A percentile compares a stretch with the other conserved stretches of the same genome.
Conservation (phyloP, 2,888 invertebrate species). For the Troides helena region DNA sequence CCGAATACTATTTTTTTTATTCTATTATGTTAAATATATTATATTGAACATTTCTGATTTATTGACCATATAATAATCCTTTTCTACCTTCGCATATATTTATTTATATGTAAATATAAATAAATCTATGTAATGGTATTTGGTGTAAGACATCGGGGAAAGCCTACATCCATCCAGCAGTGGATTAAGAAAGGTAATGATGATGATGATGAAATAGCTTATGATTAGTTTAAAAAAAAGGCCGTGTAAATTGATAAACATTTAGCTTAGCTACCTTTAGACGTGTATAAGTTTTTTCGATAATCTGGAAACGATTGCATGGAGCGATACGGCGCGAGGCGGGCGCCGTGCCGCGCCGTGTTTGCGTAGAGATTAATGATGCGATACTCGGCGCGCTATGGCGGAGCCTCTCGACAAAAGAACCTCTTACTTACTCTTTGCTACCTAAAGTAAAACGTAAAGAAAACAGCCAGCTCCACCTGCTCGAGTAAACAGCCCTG, state of each 20-base stretch:
- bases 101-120: too few relatives aligned
- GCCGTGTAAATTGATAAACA: constrained; percentile 9
- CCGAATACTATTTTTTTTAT: too few relatives aligned
- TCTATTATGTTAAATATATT: too few relatives aligned
- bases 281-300: constrained; percentile 32
- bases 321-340: constrained; percentile 39
- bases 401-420: constrained; percentile 66
- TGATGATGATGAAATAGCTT: too few relatives aligned
- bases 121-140: too few relatives aligned
- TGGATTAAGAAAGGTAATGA: too few relatives aligned
- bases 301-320: constrained; percentile 38
- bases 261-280: constrained; percentile 11
- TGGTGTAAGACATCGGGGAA: too few relatives aligned
- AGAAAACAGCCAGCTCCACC: constrained; percentile 13
- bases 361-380: constrained; percentile 74
- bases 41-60: too few relatives aligned
- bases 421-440: constrained; percentile 71
- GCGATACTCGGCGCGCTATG: constrained; percentile 62
- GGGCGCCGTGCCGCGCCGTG: constrained; percentile 42
- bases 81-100: too few relatives aligned
- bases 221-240: not conserved
- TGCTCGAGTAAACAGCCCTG: constrained; percentile 9
- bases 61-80: too few relatives aligned
- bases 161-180: too few relatives aligned
- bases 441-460: constrained; percentile 50